phyloP scores from a whole-genome alignment of 2,797 vertebrate genomes.

The Alca torda region DNA sequence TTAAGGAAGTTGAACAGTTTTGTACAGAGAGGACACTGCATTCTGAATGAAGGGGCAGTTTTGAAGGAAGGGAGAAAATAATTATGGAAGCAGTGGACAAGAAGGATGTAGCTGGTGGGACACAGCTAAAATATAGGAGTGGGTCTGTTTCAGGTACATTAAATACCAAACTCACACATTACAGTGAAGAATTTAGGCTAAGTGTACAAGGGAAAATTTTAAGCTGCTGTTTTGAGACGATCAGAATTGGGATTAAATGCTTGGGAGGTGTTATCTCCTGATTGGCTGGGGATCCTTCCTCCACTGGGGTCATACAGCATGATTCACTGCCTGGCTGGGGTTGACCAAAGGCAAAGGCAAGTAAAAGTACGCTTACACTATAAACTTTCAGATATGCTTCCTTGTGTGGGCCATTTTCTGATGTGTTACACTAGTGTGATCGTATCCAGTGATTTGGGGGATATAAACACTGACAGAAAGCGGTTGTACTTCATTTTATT shows the following conservation, averaged over 20 bases:
- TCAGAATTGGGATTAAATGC: background rate
- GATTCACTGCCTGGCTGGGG: background rate
- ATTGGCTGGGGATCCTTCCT: background rate
- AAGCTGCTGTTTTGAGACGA: background rate
- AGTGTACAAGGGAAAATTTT: background rate
- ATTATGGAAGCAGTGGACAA: background rate
- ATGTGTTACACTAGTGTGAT: background rate
- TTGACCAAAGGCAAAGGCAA: background rate
- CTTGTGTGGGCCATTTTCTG: background rate
- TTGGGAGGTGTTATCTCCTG: background rate
- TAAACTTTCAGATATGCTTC: background rate
- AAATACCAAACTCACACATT: background rate
- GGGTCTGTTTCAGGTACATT: background rate
- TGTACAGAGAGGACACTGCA: accelerated
- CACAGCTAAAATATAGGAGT: background rate
- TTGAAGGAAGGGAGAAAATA: background rate
- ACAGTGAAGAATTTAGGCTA: background rate
- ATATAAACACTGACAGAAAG: background rate
- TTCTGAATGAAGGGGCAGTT: background rate
- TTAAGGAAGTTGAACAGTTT: background rate
- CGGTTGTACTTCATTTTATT: background rate
- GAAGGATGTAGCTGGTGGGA: background rate
- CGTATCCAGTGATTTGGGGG: background rate
- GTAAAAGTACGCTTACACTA: background rate
- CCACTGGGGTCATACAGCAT: accelerated